Evolutionary conservation across 2,797 vertebrate genomes (phyloP).

Genomic region (Setipinna tenuifilis): DNA sequence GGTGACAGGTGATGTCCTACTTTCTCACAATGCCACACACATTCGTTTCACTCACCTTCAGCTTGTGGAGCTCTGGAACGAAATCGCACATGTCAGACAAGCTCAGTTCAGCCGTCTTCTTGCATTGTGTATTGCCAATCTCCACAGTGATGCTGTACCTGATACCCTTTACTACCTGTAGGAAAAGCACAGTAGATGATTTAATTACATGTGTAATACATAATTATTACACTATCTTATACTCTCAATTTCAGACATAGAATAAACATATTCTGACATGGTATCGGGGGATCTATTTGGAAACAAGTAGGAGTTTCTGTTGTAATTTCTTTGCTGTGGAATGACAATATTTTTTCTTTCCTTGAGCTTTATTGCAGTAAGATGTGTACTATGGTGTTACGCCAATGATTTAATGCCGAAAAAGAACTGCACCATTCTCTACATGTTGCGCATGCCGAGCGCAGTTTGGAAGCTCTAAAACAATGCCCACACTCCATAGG

Average conservation of each 20-base stretch:
- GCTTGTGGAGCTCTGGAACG: conserved; percentile 70
- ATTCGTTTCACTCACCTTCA: conserved; percentile 68
- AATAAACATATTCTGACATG: no score
- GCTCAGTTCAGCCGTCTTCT: conserved; percentile 68
- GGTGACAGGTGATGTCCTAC: neutral
- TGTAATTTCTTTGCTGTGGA: neutral
- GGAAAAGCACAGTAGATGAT: conserved; percentile 41
- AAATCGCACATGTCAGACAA: conserved; percentile 69
- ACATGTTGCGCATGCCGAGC: neutral
- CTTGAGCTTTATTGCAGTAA: neutral
- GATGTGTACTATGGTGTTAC: neutral
- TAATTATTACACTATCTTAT: neutral
- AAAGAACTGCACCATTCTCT: neutral
- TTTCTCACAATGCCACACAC: neutral
- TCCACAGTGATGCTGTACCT: conserved; percentile 77
- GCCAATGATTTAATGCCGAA: neutral
- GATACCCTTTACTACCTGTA: conserved; percentile 78
- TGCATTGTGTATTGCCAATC: conserved; percentile 78
- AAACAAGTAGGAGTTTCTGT: no score
- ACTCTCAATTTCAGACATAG: neutral
- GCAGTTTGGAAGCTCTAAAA: neutral
- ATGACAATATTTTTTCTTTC: neutral
- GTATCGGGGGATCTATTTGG: neutral
- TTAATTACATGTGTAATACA: neutral
- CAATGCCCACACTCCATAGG: neutral